phyloP scores from a whole-genome alignment of 2,113 vertebrate species.

The Eclectus roratus region DNA sequence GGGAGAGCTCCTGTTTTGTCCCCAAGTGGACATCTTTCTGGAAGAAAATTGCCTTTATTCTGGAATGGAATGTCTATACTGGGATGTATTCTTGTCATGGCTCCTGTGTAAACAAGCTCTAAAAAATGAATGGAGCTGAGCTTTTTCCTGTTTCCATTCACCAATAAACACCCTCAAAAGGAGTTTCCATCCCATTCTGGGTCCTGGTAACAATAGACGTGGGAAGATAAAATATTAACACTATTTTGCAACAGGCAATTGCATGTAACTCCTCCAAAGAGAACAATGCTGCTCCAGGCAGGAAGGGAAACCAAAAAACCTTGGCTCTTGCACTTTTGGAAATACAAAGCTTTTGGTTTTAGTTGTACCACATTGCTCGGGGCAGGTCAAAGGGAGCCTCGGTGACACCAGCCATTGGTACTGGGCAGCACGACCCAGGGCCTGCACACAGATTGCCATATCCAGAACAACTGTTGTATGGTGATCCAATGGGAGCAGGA shows the following conservation, averaged over 20 bases:
- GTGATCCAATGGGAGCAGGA: background rate
- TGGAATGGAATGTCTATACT: conserved; percentile 39
- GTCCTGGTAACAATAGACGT: conserved; percentile 44
- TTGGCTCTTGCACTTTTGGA: conserved; percentile 18
- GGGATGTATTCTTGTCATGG: conserved; percentile 34
- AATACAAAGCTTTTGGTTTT: conserved; percentile 32
- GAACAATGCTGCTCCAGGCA: conserved; percentile 56
- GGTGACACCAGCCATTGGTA: background rate
- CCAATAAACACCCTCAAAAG: conserved; percentile 46
- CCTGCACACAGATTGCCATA: background rate
- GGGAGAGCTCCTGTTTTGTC: conserved; percentile 27
- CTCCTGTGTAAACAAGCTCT: conserved; percentile 42
- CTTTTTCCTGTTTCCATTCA: conserved; percentile 56
- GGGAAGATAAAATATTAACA: conserved; percentile 48
- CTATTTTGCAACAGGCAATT: conserved; percentile 53
- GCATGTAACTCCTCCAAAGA: conserved; percentile 40
- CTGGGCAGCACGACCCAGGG: background rate
- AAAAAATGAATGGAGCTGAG: conserved; percentile 43
- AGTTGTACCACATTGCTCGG: background rate
- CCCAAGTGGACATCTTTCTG: background rate
- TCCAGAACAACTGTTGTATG: background rate
- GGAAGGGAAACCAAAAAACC: conserved; percentile 28
- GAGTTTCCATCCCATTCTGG: conserved; percentile 23
- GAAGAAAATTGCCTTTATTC: conserved; percentile 20
- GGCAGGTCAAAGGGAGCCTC: background rate